These are phyloP conservation scores for Ridgeia piscesae DNA, from an alignment of 1,140 invertebrate species.

Conservation along the genomic window DNA sequence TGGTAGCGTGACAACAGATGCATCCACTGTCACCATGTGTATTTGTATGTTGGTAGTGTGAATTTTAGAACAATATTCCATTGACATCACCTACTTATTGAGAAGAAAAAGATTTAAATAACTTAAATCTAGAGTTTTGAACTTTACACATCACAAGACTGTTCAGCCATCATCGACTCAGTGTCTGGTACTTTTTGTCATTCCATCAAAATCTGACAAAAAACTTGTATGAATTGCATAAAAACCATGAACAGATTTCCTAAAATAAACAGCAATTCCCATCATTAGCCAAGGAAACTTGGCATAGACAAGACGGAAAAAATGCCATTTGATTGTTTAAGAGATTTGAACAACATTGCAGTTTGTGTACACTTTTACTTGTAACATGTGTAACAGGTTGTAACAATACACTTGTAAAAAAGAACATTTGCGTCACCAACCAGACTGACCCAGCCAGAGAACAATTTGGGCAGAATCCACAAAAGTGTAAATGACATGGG, in stretches of 20 bases:
- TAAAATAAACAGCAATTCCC: background rate
- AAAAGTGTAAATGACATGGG: background rate
- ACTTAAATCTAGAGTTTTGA: background rate
- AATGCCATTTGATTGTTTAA: background rate
- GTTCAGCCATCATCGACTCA: background rate
- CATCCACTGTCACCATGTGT: too few relatives aligned
- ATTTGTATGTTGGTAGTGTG: background rate
- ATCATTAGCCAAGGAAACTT: background rate
- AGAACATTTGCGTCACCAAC: background rate
- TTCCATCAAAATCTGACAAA: background rate
- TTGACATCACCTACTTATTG: background rate
- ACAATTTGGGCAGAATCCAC: background rate
- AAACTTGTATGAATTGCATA: slow-evolving; percentile 1
- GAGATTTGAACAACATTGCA: background rate
- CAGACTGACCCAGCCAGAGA: background rate
- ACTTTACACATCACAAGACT: background rate
- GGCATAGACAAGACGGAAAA: background rate
- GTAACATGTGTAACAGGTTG: background rate
- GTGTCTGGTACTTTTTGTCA: background rate
- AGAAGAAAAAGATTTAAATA: background rate
- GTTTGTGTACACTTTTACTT: background rate
- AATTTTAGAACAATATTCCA: background rate
- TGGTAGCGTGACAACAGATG: too few relatives aligned
- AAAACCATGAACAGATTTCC: background rate
- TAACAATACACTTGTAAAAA: too few relatives aligned